Base-by-base conservation (phyloP, 2,113 vertebrate species). In the Prochilodus magdalenae region DNA sequence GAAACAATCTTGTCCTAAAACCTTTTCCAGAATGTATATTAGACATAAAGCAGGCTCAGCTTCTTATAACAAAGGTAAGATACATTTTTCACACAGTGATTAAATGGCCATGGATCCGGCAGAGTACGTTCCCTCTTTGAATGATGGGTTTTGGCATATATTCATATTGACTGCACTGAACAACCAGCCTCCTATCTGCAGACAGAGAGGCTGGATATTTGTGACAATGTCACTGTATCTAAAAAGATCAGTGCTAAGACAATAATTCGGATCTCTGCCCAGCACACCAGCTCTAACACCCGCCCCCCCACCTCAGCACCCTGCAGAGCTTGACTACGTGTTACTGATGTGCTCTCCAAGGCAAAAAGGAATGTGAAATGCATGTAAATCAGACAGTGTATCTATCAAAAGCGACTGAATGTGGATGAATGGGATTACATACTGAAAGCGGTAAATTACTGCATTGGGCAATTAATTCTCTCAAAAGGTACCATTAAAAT, bases 31-130 rank as follows among this genome's bases (percentile, higher is more conserved):
- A 60, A 26, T 10, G 26, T 60, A 60, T 13, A 60, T 24, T 2
- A 63, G 16, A 1, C 30, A 4, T n/a, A 67, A 36, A 20, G 33
- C 29, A 40, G 29, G 18, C 30, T 24, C 22, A 57, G 13, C 29
- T 22, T 55, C 51, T 33, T 10, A 24, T 36, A 67, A 53, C 36
- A 26, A 1, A 16, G 22, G 63, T 27, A 22, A 0, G 55, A 15
- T 49, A 66, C 22, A 26, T 53, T 66, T 47, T 66, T 75, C 40
- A 47, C 53, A 13, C 59, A 72, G 80, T 71, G 53, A 82, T 81
- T 77, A 85, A 85, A 72, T n/a, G 30, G 66, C 76, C 77, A 79
- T 81, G 67, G 36, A 67, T 83, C 79, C 84, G 70, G 84, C 79
- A 62, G 26, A 77, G 74, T 77, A 72, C 60, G 87, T 74, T 74